Base-by-base conservation (phyloP, 2,888 invertebrate species). In the Drosophila emarginata region DNA sequence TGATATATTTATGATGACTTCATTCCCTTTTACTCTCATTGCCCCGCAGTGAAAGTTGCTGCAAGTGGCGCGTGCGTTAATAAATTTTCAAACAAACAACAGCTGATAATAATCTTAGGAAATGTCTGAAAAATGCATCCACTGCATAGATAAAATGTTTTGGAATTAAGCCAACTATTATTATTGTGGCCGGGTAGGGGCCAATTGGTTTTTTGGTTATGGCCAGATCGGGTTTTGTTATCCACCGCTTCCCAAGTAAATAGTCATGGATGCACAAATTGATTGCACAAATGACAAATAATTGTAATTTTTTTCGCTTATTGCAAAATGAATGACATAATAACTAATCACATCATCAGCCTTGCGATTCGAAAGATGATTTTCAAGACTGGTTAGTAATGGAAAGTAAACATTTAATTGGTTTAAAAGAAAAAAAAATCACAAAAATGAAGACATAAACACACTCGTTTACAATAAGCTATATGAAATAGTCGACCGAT, bases 281-380 rank as follows among this genome's bases (percentile, higher is more conserved):
- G 32, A 45, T 37, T 18, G 67, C 74, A 45, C 18, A 45, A 45
- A 45, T 45, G 18, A 45, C 45, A 45, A 45, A 83, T 80, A 74
- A 51, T 58, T 77, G 64, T 69, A 79, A 81, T 81, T 60, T 71
- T 65, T 74, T 64, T 50, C 52, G 9, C 40, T 65, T 71, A 71
- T 57, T 72, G 80, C 79, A 67, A 61, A 70, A 57, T 45, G 21
- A 70, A 69, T 57, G 56, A 52, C 52, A 57, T 56, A 53, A 26
- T 64, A 56, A 57, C 61, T 74, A 65, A 74, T 60, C 69, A 61
- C 64, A 61, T 65, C 51, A 77, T 63, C 69, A 76, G 56, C 21
- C 72, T 65, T 76, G 69, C 69, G 68, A 65, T 72, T 52, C 54
- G 52, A 53, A 56, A 56, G 60, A 68, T 76, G 60, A 72, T 50